Evolutionary conservation across 2,888 invertebrate genomes (phyloP), one percentile per base, ranked within the genome.

Genomic region (Hypercompe scribonia): DNA sequence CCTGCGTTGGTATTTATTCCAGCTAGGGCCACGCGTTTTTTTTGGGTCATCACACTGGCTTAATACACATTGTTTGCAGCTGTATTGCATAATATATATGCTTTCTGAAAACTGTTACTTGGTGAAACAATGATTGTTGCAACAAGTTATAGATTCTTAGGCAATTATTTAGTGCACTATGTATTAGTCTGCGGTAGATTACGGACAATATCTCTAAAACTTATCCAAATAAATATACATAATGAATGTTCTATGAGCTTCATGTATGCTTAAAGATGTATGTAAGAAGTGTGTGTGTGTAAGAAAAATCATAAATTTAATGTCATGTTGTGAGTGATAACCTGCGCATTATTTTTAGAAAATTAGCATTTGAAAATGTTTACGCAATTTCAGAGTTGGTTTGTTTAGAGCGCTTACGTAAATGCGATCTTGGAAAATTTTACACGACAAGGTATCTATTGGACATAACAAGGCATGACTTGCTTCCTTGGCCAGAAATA

Each of bases 41-140:
- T 67, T 46, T 31, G 33, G 46, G 31, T 46, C 64, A 64, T 64
- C 15, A 64, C 33, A 64, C 64, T 33, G n/a, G n/a, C n/a, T n/a
- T n/a, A n/a, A n/a, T n/a, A n/a, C n/a, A n/a, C 15, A 61, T 31
- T 28, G 5, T 58, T 58, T 28, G 2, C 31, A 7, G 31, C 18
- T 31, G 18, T 61, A 1, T 61, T 18, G 24, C 39, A 46, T 18
- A 46, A 46, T 46, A 46, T 46, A 46, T 18, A 46, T 1, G 39
- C 10, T 54, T 54, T 10, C 50, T 54, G n/a, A 28, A 28, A 28
- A 28, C 3, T 15, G 15, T 5, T 10, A 13, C 0, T 58, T 11
- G 28, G 13, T 54, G 8, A 58, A 58, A 28, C 58, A 28, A 58
- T 58, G 3, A 28, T 13, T n/a, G 10, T n/a, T 58, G 4, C 28